These are phyloP conservation scores for Capitulum mitella DNA, from an alignment of 2,888 invertebrate species.

Conservation along the genomic window DNA sequence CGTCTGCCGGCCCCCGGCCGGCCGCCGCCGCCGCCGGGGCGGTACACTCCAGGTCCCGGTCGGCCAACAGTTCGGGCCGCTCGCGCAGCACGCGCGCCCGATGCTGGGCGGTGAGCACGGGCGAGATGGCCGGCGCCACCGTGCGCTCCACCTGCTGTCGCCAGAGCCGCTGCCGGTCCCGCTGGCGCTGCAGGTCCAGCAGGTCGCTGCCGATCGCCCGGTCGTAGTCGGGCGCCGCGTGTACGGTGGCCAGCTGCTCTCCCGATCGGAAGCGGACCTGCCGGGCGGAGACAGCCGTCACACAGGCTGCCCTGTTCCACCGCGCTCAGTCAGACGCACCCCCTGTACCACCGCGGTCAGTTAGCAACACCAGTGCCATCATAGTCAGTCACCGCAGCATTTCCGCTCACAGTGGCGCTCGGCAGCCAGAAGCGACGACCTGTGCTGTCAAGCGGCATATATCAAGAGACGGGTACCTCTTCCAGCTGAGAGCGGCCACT, in stretches of 20 bases:
- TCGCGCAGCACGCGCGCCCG: slow-evolving; percentile 11
- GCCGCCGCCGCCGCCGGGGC: too few relatives aligned
- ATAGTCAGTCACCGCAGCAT: too few relatives aligned
- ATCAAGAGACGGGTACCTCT: too few relatives aligned
- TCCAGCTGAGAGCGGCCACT: too few relatives aligned
- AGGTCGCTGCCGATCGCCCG: slow-evolving; percentile 1
- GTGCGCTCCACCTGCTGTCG: not conserved
- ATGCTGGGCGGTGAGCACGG: not conserved
- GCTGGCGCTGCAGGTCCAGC: slow-evolving; percentile 19
- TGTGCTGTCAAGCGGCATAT: too few relatives aligned
- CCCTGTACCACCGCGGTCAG: too few relatives aligned
- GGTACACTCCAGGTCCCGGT: too few relatives aligned
- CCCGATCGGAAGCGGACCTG: slow-evolving; percentile 5
- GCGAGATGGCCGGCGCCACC: not conserved
- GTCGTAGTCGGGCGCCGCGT: slow-evolving; percentile 21
- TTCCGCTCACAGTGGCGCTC: too few relatives aligned
- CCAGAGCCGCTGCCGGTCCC: slow-evolving; percentile 3
- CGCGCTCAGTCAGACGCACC: too few relatives aligned
- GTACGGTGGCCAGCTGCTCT: not conserved
- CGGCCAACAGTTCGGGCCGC: slow-evolving; percentile 2
- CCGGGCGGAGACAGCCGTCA: not conserved
- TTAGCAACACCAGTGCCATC: not conserved
- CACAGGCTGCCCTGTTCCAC: too few relatives aligned
- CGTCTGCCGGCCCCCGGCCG: too few relatives aligned
- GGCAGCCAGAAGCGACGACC: too few relatives aligned